These are phyloP conservation scores for Azorinus chamasolen DNA, from an alignment of 2,888 invertebrate genomes.

Conservation along the genomic window DNA sequence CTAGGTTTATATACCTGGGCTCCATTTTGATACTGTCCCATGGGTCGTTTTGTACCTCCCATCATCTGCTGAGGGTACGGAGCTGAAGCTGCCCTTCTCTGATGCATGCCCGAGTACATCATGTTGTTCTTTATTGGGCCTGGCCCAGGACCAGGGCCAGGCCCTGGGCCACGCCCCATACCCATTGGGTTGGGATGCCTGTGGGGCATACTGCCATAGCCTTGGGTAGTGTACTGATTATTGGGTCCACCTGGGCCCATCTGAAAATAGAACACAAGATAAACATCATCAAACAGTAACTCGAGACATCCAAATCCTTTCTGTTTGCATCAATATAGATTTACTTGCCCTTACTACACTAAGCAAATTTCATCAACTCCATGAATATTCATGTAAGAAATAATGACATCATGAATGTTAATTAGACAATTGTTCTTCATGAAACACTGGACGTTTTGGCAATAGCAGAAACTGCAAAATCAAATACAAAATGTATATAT, in stretches of 20 bases:
- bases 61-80: constrained; percentile 93
- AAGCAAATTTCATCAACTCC: too few relatives aligned
- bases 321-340: too few relatives aligned
- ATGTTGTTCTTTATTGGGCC: constrained; percentile 64
- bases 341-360: too few relatives aligned
- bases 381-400: too few relatives aligned
- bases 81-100: constrained; percentile 90
- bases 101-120: constrained; percentile 69
- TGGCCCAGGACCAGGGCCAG: constrained; percentile 71
- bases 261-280: constrained; percentile 51
- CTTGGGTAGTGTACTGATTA: constrained; percentile 80
- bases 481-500: too few relatives aligned
- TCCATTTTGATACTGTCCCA: constrained; percentile 77
- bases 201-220: constrained; percentile 87
- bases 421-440: too few relatives aligned
- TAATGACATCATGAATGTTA: too few relatives aligned
- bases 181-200: constrained; percentile 86
- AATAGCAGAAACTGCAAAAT: too few relatives aligned
- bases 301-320: too few relatives aligned
- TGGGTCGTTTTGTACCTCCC: constrained; percentile 39
- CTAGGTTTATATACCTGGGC: constrained; percentile 49
- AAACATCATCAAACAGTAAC: too few relatives aligned
- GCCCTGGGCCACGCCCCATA: constrained; percentile 78
- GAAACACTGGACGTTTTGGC: too few relatives aligned
- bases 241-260: constrained; percentile 75